These are phyloP conservation scores for Syrmaticus mikado DNA, from an alignment of 2,113 vertebrate genomes.

Conservation along the genomic window DNA sequence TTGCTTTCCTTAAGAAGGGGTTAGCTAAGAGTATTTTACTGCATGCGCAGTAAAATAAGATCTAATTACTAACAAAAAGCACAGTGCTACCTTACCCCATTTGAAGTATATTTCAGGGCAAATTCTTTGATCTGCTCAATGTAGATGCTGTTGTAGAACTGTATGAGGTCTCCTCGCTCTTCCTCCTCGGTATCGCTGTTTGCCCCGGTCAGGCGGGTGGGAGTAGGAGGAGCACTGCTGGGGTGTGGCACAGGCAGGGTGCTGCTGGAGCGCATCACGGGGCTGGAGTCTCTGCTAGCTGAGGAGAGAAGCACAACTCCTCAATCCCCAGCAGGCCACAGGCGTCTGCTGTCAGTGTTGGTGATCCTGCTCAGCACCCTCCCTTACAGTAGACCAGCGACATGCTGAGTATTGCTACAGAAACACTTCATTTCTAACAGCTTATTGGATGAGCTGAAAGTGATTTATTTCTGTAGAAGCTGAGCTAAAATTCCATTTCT, in stretches of 20 bases:
- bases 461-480: neutral
- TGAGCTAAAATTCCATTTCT: neutral
- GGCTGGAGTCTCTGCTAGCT: conserved; percentile 87
- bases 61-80: fast-evolving
- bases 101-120: conserved; percentile 86
- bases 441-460: neutral
- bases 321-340: fast-evolving
- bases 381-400: no score
- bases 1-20: neutral
- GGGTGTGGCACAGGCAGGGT: conserved; percentile 86
- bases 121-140: conserved; percentile 86
- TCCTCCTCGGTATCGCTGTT: conserved; percentile 79
- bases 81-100: conserved; percentile 50
- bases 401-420: fast-evolving
- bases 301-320: neutral
- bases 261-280: conserved; percentile 87
- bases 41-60: fast-evolving
- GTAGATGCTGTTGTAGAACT: conserved; percentile 91
- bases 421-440: neutral
- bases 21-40: no score
- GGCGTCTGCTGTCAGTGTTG: fast-evolving
- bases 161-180: conserved; percentile 90
- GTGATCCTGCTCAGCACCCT: fast-evolving
- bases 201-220: conserved; percentile 71
- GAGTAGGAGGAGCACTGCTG: conserved; percentile 85